Percentiles rank a stretch among this genome's conserved stretches.
These are phyloP conservation scores for Hormiphora californensis DNA, from an alignment of 37 sponge, comb jelly and placozoan genomes.

Conservation along the genomic window DNA sequence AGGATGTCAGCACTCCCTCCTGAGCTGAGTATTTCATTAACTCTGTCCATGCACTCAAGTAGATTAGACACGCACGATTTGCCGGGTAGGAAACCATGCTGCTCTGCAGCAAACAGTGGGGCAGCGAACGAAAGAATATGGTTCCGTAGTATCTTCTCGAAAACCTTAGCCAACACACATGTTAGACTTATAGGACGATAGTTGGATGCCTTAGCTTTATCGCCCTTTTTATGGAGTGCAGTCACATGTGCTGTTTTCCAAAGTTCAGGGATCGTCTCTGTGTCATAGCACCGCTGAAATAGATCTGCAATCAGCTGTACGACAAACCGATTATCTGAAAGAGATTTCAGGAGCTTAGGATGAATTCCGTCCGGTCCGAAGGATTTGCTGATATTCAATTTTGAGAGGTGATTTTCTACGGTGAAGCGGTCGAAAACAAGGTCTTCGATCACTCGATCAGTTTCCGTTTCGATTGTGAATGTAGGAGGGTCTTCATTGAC, in stretches of 20 bases:
- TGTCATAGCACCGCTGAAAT: conserved; percentile 6
- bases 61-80: conserved; percentile 12
- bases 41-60: neutral
- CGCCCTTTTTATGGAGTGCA: neutral
- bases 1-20: neutral
- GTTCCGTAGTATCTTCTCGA: conserved; percentile 33
- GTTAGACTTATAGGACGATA: conserved; percentile 37
- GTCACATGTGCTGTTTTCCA: neutral
- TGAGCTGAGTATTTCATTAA: neutral
- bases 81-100: conserved; percentile 5
- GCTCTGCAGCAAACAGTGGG: neutral
- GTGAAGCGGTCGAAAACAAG: too few species aligned
- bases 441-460: too few species aligned
- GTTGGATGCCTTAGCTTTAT: neutral
- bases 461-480: too few species aligned
- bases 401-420: too few species aligned
- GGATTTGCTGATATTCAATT: neutral
- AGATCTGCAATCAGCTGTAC: neutral
- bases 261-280: neutral
- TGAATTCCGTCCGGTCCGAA: conserved; percentile 17
- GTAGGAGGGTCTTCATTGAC: too few species aligned
- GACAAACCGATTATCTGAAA: neutral
- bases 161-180: conserved; percentile 1
- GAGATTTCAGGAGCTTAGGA: neutral
- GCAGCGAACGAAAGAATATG: neutral